These are phyloP conservation scores for Margarornis squamiger DNA, from an alignment of 2,797 vertebrate genomes.

Conservation along the genomic window DNA sequence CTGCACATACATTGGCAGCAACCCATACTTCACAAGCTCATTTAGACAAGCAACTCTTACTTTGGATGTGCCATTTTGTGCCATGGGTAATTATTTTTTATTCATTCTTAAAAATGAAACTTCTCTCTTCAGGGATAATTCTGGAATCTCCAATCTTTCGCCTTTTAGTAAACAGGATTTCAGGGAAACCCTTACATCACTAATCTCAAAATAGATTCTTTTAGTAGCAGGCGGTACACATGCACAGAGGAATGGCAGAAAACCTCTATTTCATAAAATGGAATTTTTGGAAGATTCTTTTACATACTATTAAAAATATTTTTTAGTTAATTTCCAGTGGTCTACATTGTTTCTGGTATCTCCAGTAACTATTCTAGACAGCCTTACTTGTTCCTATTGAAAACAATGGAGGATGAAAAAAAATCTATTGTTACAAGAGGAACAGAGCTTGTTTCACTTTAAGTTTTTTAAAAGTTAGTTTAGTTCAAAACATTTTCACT, in stretches of 20 bases:
- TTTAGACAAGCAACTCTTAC: neutral
- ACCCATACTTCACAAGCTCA: neutral
- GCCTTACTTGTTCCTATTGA: neutral
- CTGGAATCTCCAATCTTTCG: neutral
- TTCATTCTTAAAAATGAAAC: neutral
- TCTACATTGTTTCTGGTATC: neutral
- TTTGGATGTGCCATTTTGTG: neutral
- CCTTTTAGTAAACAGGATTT: neutral
- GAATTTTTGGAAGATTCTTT: neutral
- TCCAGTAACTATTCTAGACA: neutral
- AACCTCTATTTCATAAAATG: neutral
- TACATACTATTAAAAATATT: neutral
- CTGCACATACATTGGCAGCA: neutral
- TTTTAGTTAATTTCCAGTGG: neutral
- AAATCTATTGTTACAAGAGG: neutral
- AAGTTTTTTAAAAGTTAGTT: neutral
- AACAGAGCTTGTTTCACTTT: neutral
- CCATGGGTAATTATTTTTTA: neutral
- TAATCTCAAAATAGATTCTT: neutral
- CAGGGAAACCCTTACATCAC: neutral
- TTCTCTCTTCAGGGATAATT: neutral
- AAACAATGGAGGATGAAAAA: neutral
- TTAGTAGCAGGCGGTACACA: accelerated
- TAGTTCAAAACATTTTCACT: neutral
- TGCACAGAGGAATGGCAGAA: accelerated